Evolutionary conservation across 2,113 vertebrate species (phyloP), one percentile per base, ranked within the genome.

Genomic region (Perca fluviatilis): DNA sequence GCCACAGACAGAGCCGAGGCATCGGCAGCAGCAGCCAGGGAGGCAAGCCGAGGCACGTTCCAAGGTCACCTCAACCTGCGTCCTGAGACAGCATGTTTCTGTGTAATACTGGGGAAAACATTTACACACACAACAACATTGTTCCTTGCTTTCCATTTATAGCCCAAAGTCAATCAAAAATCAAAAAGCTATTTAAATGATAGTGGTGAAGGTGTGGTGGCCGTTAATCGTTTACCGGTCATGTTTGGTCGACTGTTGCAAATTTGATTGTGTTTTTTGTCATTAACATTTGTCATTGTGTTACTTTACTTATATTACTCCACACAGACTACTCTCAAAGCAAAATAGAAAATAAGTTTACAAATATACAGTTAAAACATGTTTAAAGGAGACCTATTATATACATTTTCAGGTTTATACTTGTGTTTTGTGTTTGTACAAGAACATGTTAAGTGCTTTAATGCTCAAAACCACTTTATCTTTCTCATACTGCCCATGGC

Each of bases 101-200:
- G 23, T 9, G 74, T 67, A 12, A 66, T 9, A 53, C 60, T 3
- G 19, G n/a, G 46, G 14, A 51, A 73, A 84, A 84, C 67, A 79
- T 87, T 87, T 85, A 86, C 69, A 60, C 77, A 77, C 3, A 27
- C 56, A 65, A 19, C 3, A 84, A 82, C 53, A n/a, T 10, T 43
- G 19, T 23, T 57, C 46, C 36, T 54, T 3, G 23, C 57, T 77
- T 74, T 79, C 6, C 19, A 23, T 84, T 85, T 76, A 77, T 67
- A 89, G 75, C 57, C 30, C 21, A 27, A 23, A 43, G 69, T 67
- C 77, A 85, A 88, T 78, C 33, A 78, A 73, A 73, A 86, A 92
- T 94, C 90, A 77, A 90, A 91, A 90, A 71, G 53, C 67, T 60
- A 88, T 92, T 89, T 87, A 85, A 83, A 92, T 89, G 79, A 89